Percentiles rank a stretch among this genome's conserved stretches.
Evolutionary conservation across 1,140 invertebrate genomes (phyloP).

Genomic region (Magallana gigas): DNA sequence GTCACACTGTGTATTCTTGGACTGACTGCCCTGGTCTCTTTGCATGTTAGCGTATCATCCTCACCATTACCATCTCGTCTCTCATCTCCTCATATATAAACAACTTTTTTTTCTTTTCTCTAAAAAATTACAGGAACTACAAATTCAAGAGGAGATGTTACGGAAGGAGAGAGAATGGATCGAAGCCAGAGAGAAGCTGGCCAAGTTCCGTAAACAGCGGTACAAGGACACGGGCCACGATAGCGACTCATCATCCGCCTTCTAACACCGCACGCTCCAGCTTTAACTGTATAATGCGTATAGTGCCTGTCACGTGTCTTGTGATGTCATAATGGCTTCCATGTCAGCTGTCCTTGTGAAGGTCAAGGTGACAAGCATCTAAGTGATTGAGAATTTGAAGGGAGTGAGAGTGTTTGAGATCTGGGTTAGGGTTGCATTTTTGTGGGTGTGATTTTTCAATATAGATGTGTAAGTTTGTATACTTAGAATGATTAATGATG

Average conservation of each 20-base stretch:
- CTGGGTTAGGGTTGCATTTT: too few species aligned
- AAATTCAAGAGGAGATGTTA: constrained; percentile 87
- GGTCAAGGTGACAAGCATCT: neutral
- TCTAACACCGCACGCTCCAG: neutral
- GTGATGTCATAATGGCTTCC: constrained; percentile 21
- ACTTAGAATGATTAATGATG: too few species aligned
- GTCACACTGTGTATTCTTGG: too few species aligned
- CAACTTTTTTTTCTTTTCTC: neutral
- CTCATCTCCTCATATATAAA: neutral
- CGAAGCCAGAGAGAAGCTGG: constrained; percentile 93
- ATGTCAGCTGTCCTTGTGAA: neutral
- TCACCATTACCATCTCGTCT: neutral
- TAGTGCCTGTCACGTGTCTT: constrained; percentile 18
- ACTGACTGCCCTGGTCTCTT: too few species aligned
- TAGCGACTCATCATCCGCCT: constrained; percentile 64
- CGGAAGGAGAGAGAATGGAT: constrained; percentile 95
- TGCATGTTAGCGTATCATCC: too few species aligned
- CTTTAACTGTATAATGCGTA: neutral
- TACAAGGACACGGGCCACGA: constrained; percentile 73
- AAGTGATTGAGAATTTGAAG: neutral
- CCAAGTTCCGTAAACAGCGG: constrained; percentile 79
- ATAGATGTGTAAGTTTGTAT: too few species aligned
- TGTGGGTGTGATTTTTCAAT: too few species aligned
- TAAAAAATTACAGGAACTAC: constrained; percentile 76
- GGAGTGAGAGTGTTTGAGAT: too few species aligned